Conservation (phyloP, 2,113 vertebrate species). For the Fulmarus glacialis region DNA sequence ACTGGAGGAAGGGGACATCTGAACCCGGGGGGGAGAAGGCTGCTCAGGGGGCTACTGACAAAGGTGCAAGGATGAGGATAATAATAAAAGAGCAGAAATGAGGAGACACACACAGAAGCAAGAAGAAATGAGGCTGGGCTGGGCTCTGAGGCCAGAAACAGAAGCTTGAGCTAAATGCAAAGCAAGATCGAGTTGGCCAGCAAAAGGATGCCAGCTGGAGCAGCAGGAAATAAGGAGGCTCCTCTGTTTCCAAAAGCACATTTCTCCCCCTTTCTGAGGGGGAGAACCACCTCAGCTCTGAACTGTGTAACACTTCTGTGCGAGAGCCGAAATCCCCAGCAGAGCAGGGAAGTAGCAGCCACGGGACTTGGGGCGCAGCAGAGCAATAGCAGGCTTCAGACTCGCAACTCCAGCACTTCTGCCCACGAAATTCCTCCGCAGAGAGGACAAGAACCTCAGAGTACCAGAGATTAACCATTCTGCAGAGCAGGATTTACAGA, state of each 20-base stretch:
- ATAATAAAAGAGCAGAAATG: background rate
- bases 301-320: background rate
- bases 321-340: background rate
- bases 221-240: constrained; percentile 49
- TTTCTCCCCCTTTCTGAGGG: background rate
- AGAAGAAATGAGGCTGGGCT: background rate
- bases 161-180: constrained; percentile 26
- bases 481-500: background rate
- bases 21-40: background rate
- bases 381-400: background rate
- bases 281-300: background rate
- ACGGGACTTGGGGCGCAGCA: fast-evolving
- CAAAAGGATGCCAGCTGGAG: constrained; percentile 47
- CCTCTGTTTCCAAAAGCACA: background rate
- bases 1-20: background rate
- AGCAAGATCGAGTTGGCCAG: constrained; percentile 5
- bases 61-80: background rate
- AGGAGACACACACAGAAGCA: background rate
- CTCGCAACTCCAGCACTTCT: background rate
- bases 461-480: background rate
- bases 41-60: background rate
- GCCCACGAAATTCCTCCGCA: background rate
- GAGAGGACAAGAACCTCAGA: background rate
- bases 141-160: background rate
- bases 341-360: background rate